Evolutionary conservation across 1,140 invertebrate species (phyloP).

Genomic region (Palaemon carinicauda): DNA sequence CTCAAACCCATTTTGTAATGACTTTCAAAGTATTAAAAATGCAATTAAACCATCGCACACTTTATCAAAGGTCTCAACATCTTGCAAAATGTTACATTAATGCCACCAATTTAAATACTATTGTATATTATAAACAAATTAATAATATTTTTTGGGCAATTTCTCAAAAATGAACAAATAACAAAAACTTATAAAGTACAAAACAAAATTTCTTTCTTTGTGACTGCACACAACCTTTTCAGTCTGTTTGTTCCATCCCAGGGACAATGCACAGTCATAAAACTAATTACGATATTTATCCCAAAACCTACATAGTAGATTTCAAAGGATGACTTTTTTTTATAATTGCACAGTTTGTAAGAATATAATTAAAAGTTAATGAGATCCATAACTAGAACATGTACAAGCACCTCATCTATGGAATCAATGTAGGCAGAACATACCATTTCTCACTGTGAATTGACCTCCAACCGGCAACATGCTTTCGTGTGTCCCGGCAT

Average conservation of each 20-base stretch:
- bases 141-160: no score
- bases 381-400: conserved; percentile 38
- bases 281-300: neutral
- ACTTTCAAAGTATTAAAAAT: neutral
- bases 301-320: neutral
- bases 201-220: no score
- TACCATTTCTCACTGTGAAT: neutral
- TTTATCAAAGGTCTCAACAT: no score
- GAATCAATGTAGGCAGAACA: neutral
- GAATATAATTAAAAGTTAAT: conserved; percentile 21
- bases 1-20: neutral
- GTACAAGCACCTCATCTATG: conserved; percentile 2
- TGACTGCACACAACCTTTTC: no score
- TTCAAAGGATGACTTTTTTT: conserved; percentile 1
- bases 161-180: no score
- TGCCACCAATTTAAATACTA: no score
- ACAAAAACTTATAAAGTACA: no score
- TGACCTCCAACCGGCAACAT: neutral
- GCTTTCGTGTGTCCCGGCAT: neutral
- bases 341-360: conserved; percentile 36
- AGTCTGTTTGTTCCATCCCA: no score
- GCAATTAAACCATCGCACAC: neutral
- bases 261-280: no score
- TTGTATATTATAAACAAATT: no score
- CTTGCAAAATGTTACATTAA: no score